Base-by-base conservation (phyloP, 35 echinoderm and acorn worm genomes). In the Nesometra sesokonis region DNA sequence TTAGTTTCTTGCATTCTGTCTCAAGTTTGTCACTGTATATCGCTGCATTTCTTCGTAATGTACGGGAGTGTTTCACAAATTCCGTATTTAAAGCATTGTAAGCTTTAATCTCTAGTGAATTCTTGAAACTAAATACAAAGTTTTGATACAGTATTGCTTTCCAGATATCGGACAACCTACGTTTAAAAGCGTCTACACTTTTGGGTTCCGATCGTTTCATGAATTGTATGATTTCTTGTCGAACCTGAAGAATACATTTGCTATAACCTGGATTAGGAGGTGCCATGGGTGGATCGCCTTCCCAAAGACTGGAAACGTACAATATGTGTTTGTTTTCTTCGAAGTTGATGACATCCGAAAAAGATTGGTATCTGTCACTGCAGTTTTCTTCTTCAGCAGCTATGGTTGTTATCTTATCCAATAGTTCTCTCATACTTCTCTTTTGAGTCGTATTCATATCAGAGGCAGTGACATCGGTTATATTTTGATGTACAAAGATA, bases 71-170 rank as follows among this genome's bases (percentile, higher is more conserved):
- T 21, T 13, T 34, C 11, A 80, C 78, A 32, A 13, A 80, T 32
- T 34, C 32, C 13, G 34, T 23, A 32, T 35, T 27, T 13, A 32
- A 32, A 32, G 78, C 34, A 80, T 80, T 80, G 11, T 32, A 80
- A 3, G 32, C 31, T 15, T 15, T 5, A 33, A 32, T 80, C 78
- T 86, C 67, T 11, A 89, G 32, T 30, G 46, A 46, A 34, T 89
- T 89, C 37, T 89, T 81, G n/a, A 89, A 89, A 46, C 80, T 77
- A 23, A 89, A 89, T 0, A 89, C 88, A 31, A 89, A 89, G 78
- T 89, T 76, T 84, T 89, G 77, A 30, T 29, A 32, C 21, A 84
- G 76, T 15, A 89, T 34, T 46, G 88, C 88, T 3, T 79, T 67
- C 88, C 88, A 89, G n/a, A 89, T 40, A 89, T 89, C 88, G 11